These are phyloP conservation scores for Lasioglossum figueresi DNA, from an alignment of 2,888 invertebrate genomes.

Conservation along the genomic window DNA sequence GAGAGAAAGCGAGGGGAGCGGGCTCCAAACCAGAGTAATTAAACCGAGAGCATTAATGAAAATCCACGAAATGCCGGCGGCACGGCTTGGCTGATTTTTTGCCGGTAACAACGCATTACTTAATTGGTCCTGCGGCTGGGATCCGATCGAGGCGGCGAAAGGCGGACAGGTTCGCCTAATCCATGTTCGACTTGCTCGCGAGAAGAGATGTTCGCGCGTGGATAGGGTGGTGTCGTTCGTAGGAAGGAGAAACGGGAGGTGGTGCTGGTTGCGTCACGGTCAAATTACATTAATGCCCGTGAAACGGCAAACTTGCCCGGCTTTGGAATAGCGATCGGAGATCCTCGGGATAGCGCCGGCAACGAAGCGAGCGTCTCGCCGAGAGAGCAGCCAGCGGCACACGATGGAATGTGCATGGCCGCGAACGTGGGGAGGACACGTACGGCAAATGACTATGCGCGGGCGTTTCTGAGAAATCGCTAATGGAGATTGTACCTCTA, in stretches of 20 bases:
- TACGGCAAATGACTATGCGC: conserved; percentile 68
- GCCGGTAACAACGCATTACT: conserved; percentile 65
- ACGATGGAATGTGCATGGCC: conserved; percentile 37
- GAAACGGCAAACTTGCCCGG: conserved; percentile 58
- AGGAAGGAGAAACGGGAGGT: background rate
- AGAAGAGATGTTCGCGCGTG: background rate
- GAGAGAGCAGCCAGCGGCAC: background rate
- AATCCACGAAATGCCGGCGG: conserved; percentile 24
- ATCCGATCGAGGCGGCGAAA: conserved; percentile 25
- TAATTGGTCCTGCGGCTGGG: conserved; percentile 59
- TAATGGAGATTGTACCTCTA: conserved; percentile 72
- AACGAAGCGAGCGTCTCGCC: conserved; percentile 43
- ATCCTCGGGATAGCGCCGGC: conserved; percentile 64
- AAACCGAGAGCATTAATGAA: conserved; percentile 50
- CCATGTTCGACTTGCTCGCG: conserved; percentile 14
- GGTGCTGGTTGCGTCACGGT: conserved; percentile 31
- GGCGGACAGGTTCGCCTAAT: background rate
- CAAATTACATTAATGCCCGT: conserved; percentile 61
- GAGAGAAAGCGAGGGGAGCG: background rate
- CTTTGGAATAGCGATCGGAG: conserved; percentile 55
- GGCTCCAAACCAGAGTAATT: conserved; percentile 54
- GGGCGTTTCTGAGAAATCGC: conserved; percentile 70
- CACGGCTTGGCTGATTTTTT: conserved; percentile 57
- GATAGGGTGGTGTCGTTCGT: background rate
- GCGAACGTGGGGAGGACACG: conserved; percentile 55